These are phyloP conservation scores for Paracyprichromis sp. DNA, from an alignment of 2,113 vertebrate genomes.

Conservation along the genomic window DNA sequence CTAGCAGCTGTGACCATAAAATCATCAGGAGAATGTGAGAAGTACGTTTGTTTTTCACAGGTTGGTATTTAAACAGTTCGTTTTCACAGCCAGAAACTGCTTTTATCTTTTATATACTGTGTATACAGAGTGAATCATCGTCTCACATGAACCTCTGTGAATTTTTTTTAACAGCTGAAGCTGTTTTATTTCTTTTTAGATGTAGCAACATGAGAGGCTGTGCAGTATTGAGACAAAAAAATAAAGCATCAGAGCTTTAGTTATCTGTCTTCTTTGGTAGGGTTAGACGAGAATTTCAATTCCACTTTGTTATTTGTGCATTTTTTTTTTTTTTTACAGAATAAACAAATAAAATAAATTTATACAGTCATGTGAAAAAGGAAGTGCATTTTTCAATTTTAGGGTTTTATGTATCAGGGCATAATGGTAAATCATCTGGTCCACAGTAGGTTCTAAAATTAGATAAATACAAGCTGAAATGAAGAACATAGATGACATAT, in stretches of 20 bases:
- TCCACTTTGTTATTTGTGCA: neutral
- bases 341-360: neutral
- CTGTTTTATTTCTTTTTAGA: neutral
- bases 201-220: neutral
- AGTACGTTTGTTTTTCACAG: neutral
- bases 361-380: neutral
- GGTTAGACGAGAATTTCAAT: accelerated
- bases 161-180: neutral
- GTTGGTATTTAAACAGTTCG: neutral
- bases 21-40: too few relatives aligned
- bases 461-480: accelerated
- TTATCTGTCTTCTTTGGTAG: neutral
- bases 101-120: neutral
- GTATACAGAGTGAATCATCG: neutral
- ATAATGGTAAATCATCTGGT: neutral
- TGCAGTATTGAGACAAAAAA: neutral
- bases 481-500: neutral
- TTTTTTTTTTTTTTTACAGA: neutral
- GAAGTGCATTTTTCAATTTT: neutral
- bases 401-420: neutral
- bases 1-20: neutral
- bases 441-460: neutral
- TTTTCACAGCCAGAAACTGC: neutral
- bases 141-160: neutral
- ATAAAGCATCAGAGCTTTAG: neutral